Evolutionary conservation across 2,797 vertebrate genomes (phyloP).

Genomic region (Centropyge bicolor): DNA sequence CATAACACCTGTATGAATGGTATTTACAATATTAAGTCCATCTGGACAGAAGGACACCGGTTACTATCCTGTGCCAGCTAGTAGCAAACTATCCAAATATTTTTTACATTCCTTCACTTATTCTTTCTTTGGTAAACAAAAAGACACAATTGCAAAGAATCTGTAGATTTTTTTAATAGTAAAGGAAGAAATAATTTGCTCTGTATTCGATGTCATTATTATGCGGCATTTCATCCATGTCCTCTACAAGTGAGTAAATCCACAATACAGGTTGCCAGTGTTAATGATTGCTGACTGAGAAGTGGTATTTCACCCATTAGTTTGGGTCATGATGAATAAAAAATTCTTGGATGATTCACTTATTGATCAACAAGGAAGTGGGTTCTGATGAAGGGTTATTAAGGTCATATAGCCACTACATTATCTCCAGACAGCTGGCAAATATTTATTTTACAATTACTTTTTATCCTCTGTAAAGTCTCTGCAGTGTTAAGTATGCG

Average conservation of each 20-base stretch:
- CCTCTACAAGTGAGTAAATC: neutral
- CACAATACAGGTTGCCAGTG: neutral
- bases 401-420: conserved; percentile 15
- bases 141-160: too few relatives aligned
- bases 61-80: neutral
- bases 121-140: neutral
- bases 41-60: neutral
- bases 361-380: conserved; percentile 27
- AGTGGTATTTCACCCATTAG: neutral
- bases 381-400: conserved; percentile 7
- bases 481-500: conserved; percentile 6
- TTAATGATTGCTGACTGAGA: conserved; percentile 43
- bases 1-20: neutral
- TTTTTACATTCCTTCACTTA: neutral
- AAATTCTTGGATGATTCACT: conserved; percentile 1
- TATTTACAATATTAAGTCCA: neutral
- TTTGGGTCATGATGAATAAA: neutral
- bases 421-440: conserved; percentile 25
- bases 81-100: neutral
- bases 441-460: conserved; percentile 46
- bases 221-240: neutral
- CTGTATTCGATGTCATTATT: too few relatives aligned
- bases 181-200: neutral
- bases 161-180: neutral
- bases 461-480: conserved; percentile 7